Evolutionary conservation across 2,113 vertebrate genomes (phyloP), one percentile per base, ranked within the genome.

Genomic region (Craseonycteris thonglongyai): DNA sequence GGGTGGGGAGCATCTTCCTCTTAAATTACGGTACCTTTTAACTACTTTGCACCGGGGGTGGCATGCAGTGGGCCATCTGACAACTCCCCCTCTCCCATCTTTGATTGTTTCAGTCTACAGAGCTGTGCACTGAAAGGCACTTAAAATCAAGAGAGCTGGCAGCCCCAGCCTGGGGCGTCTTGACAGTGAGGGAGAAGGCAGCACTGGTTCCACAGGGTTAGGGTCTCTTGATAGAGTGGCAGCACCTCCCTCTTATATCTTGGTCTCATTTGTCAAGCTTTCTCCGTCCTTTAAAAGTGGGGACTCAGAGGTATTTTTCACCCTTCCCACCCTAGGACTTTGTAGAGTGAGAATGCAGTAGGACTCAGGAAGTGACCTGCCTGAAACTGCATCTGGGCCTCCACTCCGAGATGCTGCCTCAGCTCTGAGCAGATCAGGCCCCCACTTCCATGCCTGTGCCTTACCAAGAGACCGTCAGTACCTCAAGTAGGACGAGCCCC

Each of bases 91-190:
- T 71, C 40, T 15, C 8, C n/a, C 5, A 3, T 28, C 88, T 89
- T 95, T 96, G 85, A 87, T 95, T 85, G 95, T 94, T 95, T 18
- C 83, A 80, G 58, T 16, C 95, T 94, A 68, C 24, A 82, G 68
- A 49, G 65, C 4, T 19, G 7, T n/a, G 78, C 95, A 88, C 86
- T 74, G 93, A 90, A 54, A 91, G 88, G 87, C 35, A 51, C 96
- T 97, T 95, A 38, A 96, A 90, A 86, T 35, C 0, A 91, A 89
- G 93, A 59, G 2, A 94, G 45, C 93, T 22, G 47, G 88, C 96
- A 90, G 91, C 49, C 96, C 0, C 0, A 76, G 40, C 87, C 94
- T 65, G 38, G 45, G 59, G 58, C n/a, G 47, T 71, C 93, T 66
- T 71, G 28, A 63, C 38, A 72, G 35, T 90, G 1, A 80, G 7